Evolutionary conservation across 2,888 invertebrate species (phyloP), one percentile per base, ranked within the genome.

Genomic region (Drosophila pseudotakahashii): DNA sequence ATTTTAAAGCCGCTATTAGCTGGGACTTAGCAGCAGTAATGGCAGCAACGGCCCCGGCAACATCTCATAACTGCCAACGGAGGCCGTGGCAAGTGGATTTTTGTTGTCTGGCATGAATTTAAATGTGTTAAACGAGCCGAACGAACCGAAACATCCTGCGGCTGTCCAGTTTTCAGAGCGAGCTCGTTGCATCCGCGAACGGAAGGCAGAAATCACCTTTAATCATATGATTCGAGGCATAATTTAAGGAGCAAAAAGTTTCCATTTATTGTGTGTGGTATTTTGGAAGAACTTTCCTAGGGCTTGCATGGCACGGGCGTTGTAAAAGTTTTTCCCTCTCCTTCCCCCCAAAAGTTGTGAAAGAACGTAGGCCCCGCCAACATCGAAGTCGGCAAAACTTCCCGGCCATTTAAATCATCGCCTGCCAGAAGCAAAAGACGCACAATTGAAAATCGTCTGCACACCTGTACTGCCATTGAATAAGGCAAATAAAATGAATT

Each of bases 1-100:
- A 88, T 88, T 88, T 73, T 80, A 88, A 84, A 86, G 86, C 81
- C 76, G 84, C 82, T 79, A 85, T 88, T 88, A 86, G 84, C 80
- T 53, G 58, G 37, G 81, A 76, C 84, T 82, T 86, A 82, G 81
- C 80, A 76, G 76, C 81, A 57, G 57, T 68, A 64, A 71, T 79
- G 41, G 61, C 63, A 42, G 48, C 37, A 36, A 23, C 41, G 34
- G 19, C 16, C 41, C n/a, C 41, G 45, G 63, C 44, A 39, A 39
- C 47, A 60, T 53, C 79, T 76, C 81, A 84, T 87, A 81, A 87
- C 87, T 87, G 74, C 66, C 54, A 50, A 50, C 68, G 71, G 50
- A 69, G 55, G 72, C 42, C 54, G 36, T 44, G 59, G 45, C 37
- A 70, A 71, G 70, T 71, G 55, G 72, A 61, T 71, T 61, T 71